These are phyloP conservation scores for Meloidogyne chitwoodi DNA, from an alignment of 1,140 invertebrate genomes.

Conservation along the genomic window DNA sequence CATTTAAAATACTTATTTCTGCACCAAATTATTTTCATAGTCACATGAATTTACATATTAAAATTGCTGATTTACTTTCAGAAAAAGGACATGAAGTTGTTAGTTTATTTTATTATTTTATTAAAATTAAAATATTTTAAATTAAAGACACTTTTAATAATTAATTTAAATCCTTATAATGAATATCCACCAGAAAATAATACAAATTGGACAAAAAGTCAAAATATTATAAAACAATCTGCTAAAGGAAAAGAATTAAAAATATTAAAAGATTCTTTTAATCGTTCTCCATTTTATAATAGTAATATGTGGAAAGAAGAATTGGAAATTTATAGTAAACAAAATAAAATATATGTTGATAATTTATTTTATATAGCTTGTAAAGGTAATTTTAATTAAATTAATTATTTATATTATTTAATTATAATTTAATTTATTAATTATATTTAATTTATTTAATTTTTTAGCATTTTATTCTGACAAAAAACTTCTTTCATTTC, in stretches of 20 bases:
- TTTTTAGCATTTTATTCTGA: neutral
- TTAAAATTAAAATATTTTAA: neutral
- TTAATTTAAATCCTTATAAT: neutral
- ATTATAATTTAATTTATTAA: neutral
- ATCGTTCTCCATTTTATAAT: slow-evolving; percentile 1
- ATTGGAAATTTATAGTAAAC: neutral
- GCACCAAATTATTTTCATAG: slow-evolving; percentile 10
- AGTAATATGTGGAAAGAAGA: neutral
- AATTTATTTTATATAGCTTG: neutral
- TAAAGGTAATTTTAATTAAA: slow-evolving; percentile 1
- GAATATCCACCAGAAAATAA: neutral
- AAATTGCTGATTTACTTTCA: slow-evolving; percentile 5
- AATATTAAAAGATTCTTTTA: neutral
- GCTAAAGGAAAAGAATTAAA: neutral
- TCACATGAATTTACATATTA: slow-evolving; percentile 1
- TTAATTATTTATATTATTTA: neutral
- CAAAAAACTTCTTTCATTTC: neutral
- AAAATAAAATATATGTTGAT: neutral
- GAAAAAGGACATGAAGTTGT: slow-evolving; percentile 9
- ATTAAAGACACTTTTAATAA: slow-evolving; percentile 8
- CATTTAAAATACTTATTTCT: slow-evolving; percentile 12
- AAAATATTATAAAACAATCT: slow-evolving; percentile 6
- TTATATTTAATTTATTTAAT: neutral
- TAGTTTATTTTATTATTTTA: neutral
- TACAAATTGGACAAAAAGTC: slow-evolving; percentile 4